These are phyloP conservation scores for Chionoecetes opilio DNA, from an alignment of 1,140 invertebrate genomes.

Conservation along the genomic window DNA sequence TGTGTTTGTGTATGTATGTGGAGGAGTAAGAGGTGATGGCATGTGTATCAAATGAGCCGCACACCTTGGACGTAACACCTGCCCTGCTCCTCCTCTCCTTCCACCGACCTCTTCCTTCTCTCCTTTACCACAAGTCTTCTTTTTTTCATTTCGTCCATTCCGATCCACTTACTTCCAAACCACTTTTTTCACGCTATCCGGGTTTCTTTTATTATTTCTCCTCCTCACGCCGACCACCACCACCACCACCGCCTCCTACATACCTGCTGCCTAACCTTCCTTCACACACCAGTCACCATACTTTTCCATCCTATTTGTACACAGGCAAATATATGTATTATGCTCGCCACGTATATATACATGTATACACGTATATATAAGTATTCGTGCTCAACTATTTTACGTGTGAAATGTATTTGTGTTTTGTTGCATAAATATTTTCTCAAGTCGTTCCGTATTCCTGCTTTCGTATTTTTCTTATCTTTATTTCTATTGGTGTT, in stretches of 20 bases:
- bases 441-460: background rate
- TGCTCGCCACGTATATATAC: background rate
- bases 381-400: background rate
- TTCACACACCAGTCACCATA: background rate
- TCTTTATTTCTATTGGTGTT: background rate
- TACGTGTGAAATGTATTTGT: background rate
- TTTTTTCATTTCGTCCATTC: background rate
- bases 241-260: background rate
- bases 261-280: background rate
- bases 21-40: too few species aligned
- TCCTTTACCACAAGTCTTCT: background rate
- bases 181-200: background rate
- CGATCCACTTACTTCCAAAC: background rate
- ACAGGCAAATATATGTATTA: constrained; percentile 11
- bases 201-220: background rate
- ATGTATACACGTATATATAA: background rate
- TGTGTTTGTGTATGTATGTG: too few species aligned
- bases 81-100: background rate
- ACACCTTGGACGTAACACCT: constrained; percentile 12
- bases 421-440: background rate
- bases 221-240: too few species aligned
- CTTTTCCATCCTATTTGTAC: background rate
- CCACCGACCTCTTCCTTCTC: background rate
- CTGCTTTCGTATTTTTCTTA: background rate
- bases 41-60: background rate